phyloP scores from a whole-genome alignment of 2,797 vertebrate genomes.

The Loris lydekkerianus region DNA sequence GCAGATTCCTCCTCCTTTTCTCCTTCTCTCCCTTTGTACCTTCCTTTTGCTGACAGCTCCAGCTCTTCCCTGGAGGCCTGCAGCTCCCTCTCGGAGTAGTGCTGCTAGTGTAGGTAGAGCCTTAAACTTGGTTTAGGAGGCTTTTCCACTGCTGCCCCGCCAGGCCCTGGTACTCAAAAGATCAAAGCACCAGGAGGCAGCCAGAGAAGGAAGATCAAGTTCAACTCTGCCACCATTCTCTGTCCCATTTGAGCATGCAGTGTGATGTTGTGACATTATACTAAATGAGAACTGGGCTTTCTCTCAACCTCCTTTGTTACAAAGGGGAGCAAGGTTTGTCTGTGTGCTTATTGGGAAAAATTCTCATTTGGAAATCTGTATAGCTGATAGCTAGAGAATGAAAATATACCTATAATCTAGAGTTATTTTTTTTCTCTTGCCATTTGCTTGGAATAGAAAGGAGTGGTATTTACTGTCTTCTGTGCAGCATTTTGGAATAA shows the following conservation, averaged over 20 bases:
- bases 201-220: neutral
- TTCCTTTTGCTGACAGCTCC: too few species aligned
- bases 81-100: neutral
- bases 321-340: neutral
- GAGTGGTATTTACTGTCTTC: neutral
- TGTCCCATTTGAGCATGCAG: accelerated
- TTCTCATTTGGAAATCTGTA: neutral
- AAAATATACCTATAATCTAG: neutral
- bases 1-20: neutral
- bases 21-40: neutral
- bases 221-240: accelerated
- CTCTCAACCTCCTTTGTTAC: neutral
- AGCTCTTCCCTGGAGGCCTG: too few species aligned
- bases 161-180: neutral
- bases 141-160: neutral
- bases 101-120: accelerated
- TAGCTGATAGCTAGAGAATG: neutral
- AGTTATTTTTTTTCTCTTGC: neutral
- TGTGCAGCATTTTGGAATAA: neutral
- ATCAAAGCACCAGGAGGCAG: neutral
- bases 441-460: conserved; percentile 52
- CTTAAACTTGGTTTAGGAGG: neutral
- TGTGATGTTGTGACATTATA: too few species aligned
- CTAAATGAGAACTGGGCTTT: neutral
- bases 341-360: neutral